A percentile compares a stretch with the other conserved stretches of the same genome.
These are phyloP conservation scores for Pachycephala philippinensis DNA, from an alignment of 2,113 vertebrate species.

Conservation along the genomic window DNA sequence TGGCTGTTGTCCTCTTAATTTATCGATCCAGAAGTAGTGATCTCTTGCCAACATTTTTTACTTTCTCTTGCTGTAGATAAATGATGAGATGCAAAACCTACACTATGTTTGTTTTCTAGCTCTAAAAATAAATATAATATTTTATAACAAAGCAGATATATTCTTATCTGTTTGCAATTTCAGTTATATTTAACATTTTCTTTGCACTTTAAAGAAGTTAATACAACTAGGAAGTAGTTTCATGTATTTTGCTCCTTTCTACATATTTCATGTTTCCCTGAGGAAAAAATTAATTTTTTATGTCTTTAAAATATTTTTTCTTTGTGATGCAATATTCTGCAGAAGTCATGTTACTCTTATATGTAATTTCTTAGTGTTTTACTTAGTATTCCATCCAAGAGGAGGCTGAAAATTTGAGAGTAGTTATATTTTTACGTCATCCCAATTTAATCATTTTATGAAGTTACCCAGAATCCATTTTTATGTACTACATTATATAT, in stretches of 20 bases:
- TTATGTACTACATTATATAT: background rate
- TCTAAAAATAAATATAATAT: background rate
- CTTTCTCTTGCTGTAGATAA: background rate
- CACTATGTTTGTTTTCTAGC: background rate
- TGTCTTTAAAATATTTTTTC: background rate
- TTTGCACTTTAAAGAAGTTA: background rate
- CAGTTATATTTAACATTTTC: background rate
- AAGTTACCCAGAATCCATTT: background rate
- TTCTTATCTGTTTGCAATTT: background rate
- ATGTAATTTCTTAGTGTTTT: background rate
- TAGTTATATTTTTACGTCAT: background rate
- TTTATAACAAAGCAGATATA: background rate
- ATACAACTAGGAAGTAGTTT: background rate
- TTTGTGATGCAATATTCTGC: background rate
- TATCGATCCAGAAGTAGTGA: background rate
- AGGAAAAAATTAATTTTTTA: background rate
- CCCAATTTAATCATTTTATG: background rate
- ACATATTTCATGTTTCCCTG: background rate
- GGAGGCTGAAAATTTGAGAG: background rate
- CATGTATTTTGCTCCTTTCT: background rate
- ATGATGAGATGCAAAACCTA: background rate
- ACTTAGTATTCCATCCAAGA: background rate
- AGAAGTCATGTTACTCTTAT: background rate
- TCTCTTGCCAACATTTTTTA: background rate
- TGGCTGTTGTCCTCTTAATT: background rate